These are phyloP conservation scores for Cacoxenus indagator DNA, from an alignment of 2,888 invertebrate genomes.

Conservation along the genomic window DNA sequence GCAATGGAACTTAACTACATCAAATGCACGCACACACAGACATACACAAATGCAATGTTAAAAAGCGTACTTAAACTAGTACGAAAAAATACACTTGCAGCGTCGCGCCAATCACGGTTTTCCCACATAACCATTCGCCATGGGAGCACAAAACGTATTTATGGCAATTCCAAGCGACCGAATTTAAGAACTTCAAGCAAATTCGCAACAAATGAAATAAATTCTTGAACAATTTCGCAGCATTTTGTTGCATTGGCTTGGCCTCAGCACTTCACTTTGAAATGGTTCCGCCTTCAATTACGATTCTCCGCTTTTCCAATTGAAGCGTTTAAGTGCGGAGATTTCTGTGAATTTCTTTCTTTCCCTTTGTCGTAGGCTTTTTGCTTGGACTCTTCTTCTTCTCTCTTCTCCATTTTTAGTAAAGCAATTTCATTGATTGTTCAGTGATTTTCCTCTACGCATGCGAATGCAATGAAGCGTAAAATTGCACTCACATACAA, in stretches of 20 bases:
- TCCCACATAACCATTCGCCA: too few relatives aligned
- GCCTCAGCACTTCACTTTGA: too few relatives aligned
- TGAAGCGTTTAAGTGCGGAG: neutral
- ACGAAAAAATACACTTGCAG: too few relatives aligned
- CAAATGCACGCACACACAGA: neutral
- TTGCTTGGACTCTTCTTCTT: constrained; percentile 22
- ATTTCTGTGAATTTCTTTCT: neutral
- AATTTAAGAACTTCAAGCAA: constrained; percentile 31
- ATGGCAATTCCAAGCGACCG: too few relatives aligned
- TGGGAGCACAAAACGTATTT: too few relatives aligned
- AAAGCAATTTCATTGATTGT: constrained; percentile 46
- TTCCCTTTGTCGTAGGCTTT: constrained; percentile 21
- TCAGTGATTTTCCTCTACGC: constrained; percentile 45
- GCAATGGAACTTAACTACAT: too few relatives aligned
- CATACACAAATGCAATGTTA: constrained; percentile 20
- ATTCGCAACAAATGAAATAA: too few relatives aligned
- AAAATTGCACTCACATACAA: constrained; percentile 45
- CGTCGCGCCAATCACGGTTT: too few relatives aligned
- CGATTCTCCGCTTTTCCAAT: constrained; percentile 3
- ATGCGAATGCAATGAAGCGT: constrained; percentile 48
- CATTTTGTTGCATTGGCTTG: too few relatives aligned
- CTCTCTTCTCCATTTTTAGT: constrained; percentile 4
- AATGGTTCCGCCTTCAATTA: neutral
- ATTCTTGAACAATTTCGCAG: too few relatives aligned
- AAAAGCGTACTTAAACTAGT: constrained; percentile 47